Conservation (phyloP, 1,140 invertebrate species). For the Drosophila kepulauana region DNA sequence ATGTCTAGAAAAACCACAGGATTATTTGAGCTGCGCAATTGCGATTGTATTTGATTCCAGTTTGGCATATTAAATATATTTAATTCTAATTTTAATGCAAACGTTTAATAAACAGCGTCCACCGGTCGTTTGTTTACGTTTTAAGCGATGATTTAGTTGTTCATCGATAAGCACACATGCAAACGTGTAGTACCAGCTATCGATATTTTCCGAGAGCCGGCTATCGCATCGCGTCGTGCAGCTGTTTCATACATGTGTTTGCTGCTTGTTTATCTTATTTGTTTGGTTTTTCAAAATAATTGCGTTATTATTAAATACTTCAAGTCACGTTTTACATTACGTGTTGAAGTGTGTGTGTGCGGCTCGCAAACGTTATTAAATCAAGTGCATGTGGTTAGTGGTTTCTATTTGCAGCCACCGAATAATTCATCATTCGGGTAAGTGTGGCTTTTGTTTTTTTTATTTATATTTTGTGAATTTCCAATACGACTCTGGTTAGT, state of each 20-base stretch:
- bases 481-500: not conserved
- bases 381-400: not conserved
- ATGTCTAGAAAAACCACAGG: constrained; percentile 99
- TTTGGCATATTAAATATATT: constrained; percentile 89
- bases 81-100: constrained; percentile 32
- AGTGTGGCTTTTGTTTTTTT: not conserved
- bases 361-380: not conserved
- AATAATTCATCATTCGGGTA: not conserved
- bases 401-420: not conserved
- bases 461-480: not conserved
- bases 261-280: not conserved
- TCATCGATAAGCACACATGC: constrained; percentile 12
- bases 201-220: constrained; percentile 41
- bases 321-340: not conserved
- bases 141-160: constrained; percentile 20
- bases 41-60: constrained; percentile 96
- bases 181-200: not conserved
- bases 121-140: constrained; percentile 70
- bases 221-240: constrained; percentile 11
- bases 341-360: not conserved
- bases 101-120: constrained; percentile 35
- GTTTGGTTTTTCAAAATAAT: not conserved
- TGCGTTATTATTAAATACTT: not conserved
- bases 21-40: constrained; percentile 95
- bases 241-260: constrained; percentile 22